Base-by-base conservation (phyloP, 2,888 invertebrate species). In the Tetragonisca angustula region DNA sequence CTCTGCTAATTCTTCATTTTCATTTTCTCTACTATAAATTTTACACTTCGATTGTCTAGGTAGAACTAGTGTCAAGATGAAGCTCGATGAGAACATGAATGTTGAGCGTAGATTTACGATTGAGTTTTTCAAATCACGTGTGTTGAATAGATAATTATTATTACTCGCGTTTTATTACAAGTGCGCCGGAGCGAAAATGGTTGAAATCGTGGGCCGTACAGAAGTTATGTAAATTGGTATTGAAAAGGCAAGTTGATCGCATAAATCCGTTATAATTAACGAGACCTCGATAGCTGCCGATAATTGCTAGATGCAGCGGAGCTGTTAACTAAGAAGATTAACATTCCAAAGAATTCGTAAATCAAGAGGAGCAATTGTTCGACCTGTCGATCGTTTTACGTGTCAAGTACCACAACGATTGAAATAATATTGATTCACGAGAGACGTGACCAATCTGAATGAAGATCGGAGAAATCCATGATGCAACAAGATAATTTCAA, bases 391-490 rank as follows among this genome's bases (percentile, higher is more conserved):
- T 80, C 50, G 54, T 15, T 43, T 27, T 4, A n/a, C 54, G 79
- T 61, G 71, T 67, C 49, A 32, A 79, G 71, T 61, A 67, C 17
- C 54, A 32, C 27, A n/a, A n/a, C 32, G 50, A 49, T 79, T 52
- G 9, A 61, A 68, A 32, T 61, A 50, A 79, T 4, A 50, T 43
- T 52, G 21, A 32, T 52, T 32, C 17, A 11, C 15, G 52, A 69
- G n/a, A 24, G 17, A 56, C 49, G 4, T 15, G 9, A 56, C n/a
- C 36, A 21, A 17, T 11, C 27, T 69, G 11, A n/a, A 19, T 17
- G 21, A 36, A 1, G 2, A 15, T 4, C 5, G 5, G 19, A 24
- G 2, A 52, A 5, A n/a, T 24, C 19, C 6, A 19, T 27, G 27
- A 65, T n/a, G 1, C 4, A 21, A 21, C 4, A 21, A 62, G 11